Evolutionary conservation across 2,797 vertebrate species (phyloP).

Genomic region (Danio jaintianensis): DNA sequence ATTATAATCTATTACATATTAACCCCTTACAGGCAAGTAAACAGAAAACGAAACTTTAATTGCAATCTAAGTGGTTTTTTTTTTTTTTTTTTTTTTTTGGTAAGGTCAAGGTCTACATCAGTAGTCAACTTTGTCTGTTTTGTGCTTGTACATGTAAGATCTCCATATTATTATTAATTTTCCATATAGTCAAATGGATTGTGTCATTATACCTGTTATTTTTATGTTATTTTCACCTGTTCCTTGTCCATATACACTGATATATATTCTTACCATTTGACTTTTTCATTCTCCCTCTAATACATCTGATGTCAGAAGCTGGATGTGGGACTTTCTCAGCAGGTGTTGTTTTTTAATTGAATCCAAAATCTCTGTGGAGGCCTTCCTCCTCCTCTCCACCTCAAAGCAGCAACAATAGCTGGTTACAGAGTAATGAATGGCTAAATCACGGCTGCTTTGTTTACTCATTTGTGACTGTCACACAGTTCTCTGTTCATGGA

Average conservation of each 20-base stretch:
- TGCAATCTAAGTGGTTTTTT: neutral
- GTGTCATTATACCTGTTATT: no score
- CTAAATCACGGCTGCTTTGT: constrained; percentile 73
- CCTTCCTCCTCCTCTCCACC: constrained; percentile 41
- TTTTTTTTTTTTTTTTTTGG: no score
- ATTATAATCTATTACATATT: neutral
- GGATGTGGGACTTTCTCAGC: constrained; percentile 51
- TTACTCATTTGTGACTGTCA: constrained; percentile 81
- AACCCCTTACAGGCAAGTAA: neutral
- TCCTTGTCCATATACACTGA: neutral
- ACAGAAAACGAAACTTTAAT: neutral
- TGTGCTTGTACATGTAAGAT: neutral
- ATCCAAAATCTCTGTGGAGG: constrained; percentile 56
- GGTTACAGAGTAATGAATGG: constrained; percentile 77
- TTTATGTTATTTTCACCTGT: constrained; percentile 4
- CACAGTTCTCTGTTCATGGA: constrained; percentile 66
- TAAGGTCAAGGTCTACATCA: no score
- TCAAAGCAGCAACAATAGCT: constrained; percentile 70
- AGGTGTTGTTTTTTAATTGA: constrained; percentile 63
- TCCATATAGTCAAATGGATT: neutral
- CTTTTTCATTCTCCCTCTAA: constrained; percentile 9
- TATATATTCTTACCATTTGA: constrained; percentile 43
- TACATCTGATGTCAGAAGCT: constrained; percentile 52
- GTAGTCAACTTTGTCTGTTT: neutral
- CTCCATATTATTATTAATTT: neutral